These are phyloP conservation scores for Helostoma temminkii DNA, from an alignment of 2,797 vertebrate genomes.

Conservation along the genomic window DNA sequence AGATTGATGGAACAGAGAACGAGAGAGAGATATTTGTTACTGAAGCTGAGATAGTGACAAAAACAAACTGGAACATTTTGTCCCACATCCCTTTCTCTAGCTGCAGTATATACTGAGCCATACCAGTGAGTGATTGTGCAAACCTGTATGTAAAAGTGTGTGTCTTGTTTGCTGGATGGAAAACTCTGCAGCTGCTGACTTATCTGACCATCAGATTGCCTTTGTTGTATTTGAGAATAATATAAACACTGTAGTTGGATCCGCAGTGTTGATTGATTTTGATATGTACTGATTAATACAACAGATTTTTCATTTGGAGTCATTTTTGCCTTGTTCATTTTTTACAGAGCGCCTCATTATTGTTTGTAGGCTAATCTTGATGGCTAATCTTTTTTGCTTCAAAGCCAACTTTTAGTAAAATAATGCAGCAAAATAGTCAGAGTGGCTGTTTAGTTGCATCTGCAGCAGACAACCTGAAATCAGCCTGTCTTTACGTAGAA, in stretches of 20 bases:
- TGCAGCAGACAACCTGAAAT: background rate
- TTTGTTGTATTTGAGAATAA: slow-evolving; percentile 44
- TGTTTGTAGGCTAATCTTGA: slow-evolving; percentile 3
- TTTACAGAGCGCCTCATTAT: background rate
- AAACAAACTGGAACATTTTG: slow-evolving; percentile 49
- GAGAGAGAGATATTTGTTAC: slow-evolving; percentile 53
- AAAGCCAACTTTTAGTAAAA: background rate
- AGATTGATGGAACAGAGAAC: slow-evolving; percentile 39
- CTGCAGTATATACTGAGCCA: slow-evolving; percentile 23
- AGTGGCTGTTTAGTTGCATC: background rate
- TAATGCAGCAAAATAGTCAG: background rate
- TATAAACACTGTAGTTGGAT: slow-evolving; percentile 54
- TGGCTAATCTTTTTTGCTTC: background rate
- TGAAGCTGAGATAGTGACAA: slow-evolving; percentile 50
- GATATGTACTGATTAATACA: slow-evolving; percentile 3
- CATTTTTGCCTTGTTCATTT: background rate
- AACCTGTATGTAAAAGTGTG: slow-evolving; percentile 51
- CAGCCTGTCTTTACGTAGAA: slow-evolving; percentile 37
- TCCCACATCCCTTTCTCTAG: slow-evolving; percentile 34
- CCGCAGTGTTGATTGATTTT: slow-evolving; percentile 8
- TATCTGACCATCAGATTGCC: slow-evolving; percentile 63
- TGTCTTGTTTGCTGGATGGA: slow-evolving; percentile 60
- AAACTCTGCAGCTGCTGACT: slow-evolving; percentile 50
- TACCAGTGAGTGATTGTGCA: slow-evolving; percentile 39
- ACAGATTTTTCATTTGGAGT: slow-evolving; percentile 2